A percentile compares a stretch with the other conserved stretches of the same genome.
phyloP scores from a whole-genome alignment of 2,113 vertebrate species.

The Jaculus jaculus region DNA sequence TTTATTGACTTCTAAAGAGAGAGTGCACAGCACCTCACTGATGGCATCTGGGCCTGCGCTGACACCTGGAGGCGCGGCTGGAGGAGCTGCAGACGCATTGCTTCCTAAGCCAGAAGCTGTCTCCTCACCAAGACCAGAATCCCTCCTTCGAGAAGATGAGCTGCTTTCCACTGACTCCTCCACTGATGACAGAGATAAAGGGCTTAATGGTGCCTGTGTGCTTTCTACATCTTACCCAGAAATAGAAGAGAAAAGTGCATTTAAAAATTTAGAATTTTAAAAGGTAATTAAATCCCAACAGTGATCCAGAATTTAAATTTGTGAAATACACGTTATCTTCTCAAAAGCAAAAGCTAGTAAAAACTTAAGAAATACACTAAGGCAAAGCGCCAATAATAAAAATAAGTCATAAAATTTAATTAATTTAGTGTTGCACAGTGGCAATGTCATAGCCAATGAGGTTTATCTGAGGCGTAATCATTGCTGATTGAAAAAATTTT shows the following conservation, averaged over 20 bases:
- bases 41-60: conserved; percentile 92
- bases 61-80: conserved; percentile 70
- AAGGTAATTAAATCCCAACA: not conserved
- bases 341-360: conserved; percentile 42
- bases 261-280: conserved; percentile 32
- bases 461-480: too few relatives aligned
- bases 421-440: too few relatives aligned
- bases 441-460: too few relatives aligned
- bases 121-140: conserved; percentile 91
- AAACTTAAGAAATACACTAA: not conserved
- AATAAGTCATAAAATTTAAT: not conserved
- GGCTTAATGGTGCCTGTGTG: conserved; percentile 13
- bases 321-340: not conserved
- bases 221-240: conserved; percentile 76
- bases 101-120: conserved; percentile 79
- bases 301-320: conserved; percentile 33
- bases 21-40: conserved; percentile 93
- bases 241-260: conserved; percentile 47
- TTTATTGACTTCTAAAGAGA: conserved; percentile 94
- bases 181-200: conserved; percentile 44
- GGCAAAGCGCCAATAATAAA: not conserved
- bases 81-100: conserved; percentile 56
- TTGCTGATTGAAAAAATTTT: too few relatives aligned
- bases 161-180: conserved; percentile 82
- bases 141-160: conserved; percentile 84